Percentiles rank a stretch among this genome's conserved stretches.
Evolutionary conservation across 2,797 vertebrate species (phyloP).

Genomic region (Benthosema pterotum): DNA sequence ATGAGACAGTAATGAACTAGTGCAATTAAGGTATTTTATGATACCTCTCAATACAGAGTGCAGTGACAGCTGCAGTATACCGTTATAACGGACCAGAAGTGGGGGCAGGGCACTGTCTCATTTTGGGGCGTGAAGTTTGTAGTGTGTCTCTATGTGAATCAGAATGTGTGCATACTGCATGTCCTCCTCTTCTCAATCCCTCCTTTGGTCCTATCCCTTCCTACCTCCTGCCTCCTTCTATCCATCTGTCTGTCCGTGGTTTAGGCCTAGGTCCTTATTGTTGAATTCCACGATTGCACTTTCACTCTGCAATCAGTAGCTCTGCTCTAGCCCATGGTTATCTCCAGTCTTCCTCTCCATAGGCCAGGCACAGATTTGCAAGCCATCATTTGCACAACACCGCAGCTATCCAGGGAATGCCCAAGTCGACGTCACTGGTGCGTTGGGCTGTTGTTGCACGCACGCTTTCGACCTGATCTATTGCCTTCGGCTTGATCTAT

Average conservation of each 20-base stretch:
- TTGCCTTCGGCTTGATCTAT: not conserved
- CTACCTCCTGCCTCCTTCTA: not conserved
- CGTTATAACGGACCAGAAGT: too few species aligned
- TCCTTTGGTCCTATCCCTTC: not conserved
- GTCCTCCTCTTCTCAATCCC: not conserved
- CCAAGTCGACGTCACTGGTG: not conserved
- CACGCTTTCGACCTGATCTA: not conserved
- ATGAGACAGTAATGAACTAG: too few species aligned
- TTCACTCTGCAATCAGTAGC: slow-evolving; percentile 17
- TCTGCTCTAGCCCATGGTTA: not conserved
- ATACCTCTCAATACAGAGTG: too few species aligned
- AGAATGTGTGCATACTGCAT: not conserved
- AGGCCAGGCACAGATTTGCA: not conserved
- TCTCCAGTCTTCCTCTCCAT: not conserved
- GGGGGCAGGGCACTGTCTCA: too few species aligned
- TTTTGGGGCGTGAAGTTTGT: too few species aligned
- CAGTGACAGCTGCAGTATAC: too few species aligned
- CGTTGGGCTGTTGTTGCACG: not conserved
- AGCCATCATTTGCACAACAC: slow-evolving; percentile 1
- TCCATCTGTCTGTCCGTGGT: too few species aligned
- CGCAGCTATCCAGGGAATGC: slow-evolving; percentile 1
- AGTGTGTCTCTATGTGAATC: too few species aligned
- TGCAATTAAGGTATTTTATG: too few species aligned
- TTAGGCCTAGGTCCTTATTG: too few species aligned
- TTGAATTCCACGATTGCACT: slow-evolving; percentile 20